Evolutionary conservation across 1,140 invertebrate species (phyloP).

Genomic region (Lanistes nyassanus): DNA sequence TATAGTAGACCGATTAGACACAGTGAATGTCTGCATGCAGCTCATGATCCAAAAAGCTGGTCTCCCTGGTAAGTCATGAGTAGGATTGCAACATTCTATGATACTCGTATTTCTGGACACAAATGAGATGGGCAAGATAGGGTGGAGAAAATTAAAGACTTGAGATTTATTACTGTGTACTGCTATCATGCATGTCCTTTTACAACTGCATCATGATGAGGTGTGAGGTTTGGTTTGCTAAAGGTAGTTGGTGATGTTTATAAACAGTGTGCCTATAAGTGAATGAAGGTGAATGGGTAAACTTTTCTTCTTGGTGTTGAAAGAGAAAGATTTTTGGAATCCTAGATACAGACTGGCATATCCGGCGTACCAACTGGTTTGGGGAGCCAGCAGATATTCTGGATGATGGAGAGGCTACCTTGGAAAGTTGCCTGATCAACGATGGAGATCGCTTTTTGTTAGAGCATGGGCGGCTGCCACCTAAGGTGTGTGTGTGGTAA

Average conservation of each 20-base stretch:
- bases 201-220: too few relatives aligned
- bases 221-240: too few relatives aligned
- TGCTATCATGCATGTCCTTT: too few relatives aligned
- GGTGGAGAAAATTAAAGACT: too few relatives aligned
- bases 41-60: slow-evolving; percentile 36
- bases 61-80: slow-evolving; percentile 33
- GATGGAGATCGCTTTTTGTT: slow-evolving; percentile 58
- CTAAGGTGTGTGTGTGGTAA: slow-evolving; percentile 58
- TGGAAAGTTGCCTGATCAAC: slow-evolving; percentile 47
- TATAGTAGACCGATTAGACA: slow-evolving; percentile 38
- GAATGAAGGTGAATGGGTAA: too few relatives aligned
- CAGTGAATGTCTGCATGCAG: slow-evolving; percentile 45
- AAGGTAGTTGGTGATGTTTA: too few relatives aligned
- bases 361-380: slow-evolving; percentile 61
- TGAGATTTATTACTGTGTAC: too few relatives aligned
- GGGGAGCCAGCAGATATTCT: slow-evolving; percentile 55
- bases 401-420: slow-evolving; percentile 46
- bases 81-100: background rate
- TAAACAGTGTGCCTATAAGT: too few relatives aligned
- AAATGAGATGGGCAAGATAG: too few relatives aligned
- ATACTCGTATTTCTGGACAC: too few relatives aligned
- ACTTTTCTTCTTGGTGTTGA: too few relatives aligned
- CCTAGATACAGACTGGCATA: slow-evolving; percentile 50
- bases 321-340: too few relatives aligned
- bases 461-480: slow-evolving; percentile 53